phyloP scores from a whole-genome alignment of 2,888 invertebrate genomes.

The Capitulum mitella region DNA sequence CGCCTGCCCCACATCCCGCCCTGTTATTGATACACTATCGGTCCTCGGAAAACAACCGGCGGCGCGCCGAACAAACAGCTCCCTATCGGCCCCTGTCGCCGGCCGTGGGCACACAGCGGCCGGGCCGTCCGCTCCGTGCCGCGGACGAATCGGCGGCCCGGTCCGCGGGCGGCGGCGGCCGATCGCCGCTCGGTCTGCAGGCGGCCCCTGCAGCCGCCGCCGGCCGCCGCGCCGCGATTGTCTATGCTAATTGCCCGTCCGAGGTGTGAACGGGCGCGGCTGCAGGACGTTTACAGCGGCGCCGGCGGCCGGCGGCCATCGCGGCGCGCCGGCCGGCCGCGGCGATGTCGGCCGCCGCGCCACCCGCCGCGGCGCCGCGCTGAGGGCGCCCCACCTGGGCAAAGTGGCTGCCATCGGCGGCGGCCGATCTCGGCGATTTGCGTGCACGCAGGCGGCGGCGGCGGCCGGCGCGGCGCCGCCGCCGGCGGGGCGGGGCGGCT shows the following conservation, averaged over 20 bases:
- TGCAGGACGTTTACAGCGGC: background rate
- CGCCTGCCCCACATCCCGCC: background rate
- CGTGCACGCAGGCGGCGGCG: too few relatives aligned
- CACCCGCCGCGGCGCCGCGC: background rate
- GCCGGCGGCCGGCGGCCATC: constrained; percentile 6
- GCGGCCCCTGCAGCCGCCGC: background rate
- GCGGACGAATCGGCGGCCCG: too few relatives aligned
- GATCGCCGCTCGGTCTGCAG: too few relatives aligned
- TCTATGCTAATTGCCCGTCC: constrained; percentile 14
- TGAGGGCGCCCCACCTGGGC: background rate
- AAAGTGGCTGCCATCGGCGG: background rate
- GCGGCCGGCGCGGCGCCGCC: too few relatives aligned
- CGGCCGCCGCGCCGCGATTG: background rate
- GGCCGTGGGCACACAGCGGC: background rate
- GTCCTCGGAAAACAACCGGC: background rate
- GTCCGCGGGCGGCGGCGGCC: too few relatives aligned
- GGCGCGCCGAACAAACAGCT: background rate
- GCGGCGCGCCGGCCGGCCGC: background rate
- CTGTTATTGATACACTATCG: background rate
- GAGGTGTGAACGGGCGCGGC: background rate
- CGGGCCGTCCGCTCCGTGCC: background rate
- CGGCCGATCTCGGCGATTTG: background rate
- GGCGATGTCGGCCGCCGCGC: background rate
- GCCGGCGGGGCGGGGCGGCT: too few relatives aligned
- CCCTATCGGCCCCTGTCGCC: background rate